Evolutionary conservation across 2,113 vertebrate genomes (phyloP), one percentile per base, ranked within the genome.

Genomic region (Sinocyclocheilus anophthalmus): DNA sequence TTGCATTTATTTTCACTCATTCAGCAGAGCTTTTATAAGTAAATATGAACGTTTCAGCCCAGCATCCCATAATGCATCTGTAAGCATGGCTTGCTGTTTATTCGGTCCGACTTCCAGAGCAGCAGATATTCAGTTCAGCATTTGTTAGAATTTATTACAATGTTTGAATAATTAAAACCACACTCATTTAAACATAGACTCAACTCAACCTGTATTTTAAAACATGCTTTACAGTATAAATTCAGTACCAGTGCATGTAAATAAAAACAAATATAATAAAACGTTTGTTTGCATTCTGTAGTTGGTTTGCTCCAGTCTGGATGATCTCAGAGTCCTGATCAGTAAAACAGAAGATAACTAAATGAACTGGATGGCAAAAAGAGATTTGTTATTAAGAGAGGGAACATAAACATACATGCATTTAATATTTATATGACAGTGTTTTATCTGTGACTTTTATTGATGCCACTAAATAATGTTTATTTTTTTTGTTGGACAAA

Each of bases 221-320:
- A 33, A 33, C 0, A 33, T 33, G 30, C 30, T 33, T 33, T 33
- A 33, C 30, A 33, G 30, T 33, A 33, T 33, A 33, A 33, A 33
- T 33, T 33, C 30, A 33, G 30, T 33, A 33, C 30, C 30, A 33
- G 30, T 33, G 30, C 30, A 33, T 33, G 30, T 33, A 33, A 33
- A 33, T 33, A 33, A 33, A 33, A 33, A 33, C 30, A 33, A 33
- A 33, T 33, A 33, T 33, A 33, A 33, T 33, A 33, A 33, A 33
- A 33, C 30, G 30, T 33, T 33, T 33, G 30, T 33, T 72, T 76
- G 75, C 57, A 33, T 22, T 90, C 92, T 95, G 90, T 93, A 99
- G 98, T 94, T 99, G 95, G 97, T 99, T 89, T 99, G 98, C 94
- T 97, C 95, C 92, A 99, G 96, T 96, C 95, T 99, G 92, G 96